Base-by-base conservation (phyloP, 2,113 vertebrate genomes). In the Osmerus eperlanus region DNA sequence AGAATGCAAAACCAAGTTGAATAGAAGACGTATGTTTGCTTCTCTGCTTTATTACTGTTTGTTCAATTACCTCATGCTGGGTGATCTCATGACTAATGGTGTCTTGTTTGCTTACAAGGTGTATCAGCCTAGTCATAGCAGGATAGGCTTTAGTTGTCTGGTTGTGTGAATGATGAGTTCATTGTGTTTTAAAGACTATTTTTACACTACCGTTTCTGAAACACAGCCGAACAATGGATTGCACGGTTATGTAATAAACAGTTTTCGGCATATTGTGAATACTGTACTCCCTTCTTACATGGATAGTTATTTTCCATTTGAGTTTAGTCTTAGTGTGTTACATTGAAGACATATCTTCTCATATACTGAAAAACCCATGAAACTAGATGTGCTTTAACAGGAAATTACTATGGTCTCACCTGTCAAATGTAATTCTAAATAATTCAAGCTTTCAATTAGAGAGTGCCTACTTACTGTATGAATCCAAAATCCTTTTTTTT, bases 381-480 rank as follows among this genome's bases (percentile, higher is more conserved):
- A 86, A 81, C 55, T 53, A 65, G 28, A 69, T 79, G 60, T 77
- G 29, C 14, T 32, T 67, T 66, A 86, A 80, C 81, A 87, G 89
- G 87, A 89, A 87, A 90, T 87, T 76, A 84, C 76, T 25, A 36
- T 58, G 71, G 67, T 72, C 76, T 11, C 67, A 77, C 70, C 76
- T 79, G 76, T 73, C 78, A 65, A 59, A 32, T 83, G 74, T 68
- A 21, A 15, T 47, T 74, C 74, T 87, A 56, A 88, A 89, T 89
- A 79, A 89, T 90, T 90, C 77, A 89, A 74, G 23, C 55, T 81
- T 83, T 86, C 81, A 84, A 88, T 83, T 86, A 60, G 71, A 76
- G 77, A 73, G 74, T 72, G 71, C 72, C 71, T 76, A 60, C 23
- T 67, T 72, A 53, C 84, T 87, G 83, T 65, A 70, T 90, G 86